Evolutionary conservation across 2,888 invertebrate genomes (phyloP).

Genomic region (Pterostichus niger): DNA sequence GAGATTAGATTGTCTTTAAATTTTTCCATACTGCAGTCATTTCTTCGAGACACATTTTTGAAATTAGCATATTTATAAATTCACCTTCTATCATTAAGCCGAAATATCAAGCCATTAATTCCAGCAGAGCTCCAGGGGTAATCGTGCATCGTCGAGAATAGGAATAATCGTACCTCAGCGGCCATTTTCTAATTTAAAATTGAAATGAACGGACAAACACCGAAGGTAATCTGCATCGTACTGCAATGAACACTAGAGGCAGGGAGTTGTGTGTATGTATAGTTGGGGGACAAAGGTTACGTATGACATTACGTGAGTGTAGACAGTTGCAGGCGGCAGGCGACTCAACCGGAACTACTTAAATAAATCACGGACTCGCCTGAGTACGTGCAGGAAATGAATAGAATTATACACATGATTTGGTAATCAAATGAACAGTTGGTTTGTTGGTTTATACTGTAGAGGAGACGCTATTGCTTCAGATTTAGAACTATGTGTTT

Average conservation of each 20-base stretch:
- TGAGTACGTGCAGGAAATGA: conserved; percentile 49
- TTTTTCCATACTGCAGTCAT: too few relatives aligned
- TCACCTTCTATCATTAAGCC: conserved; percentile 41
- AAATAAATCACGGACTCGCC: conserved; percentile 47
- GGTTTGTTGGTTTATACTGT: too few relatives aligned
- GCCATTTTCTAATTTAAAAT: conserved; percentile 38
- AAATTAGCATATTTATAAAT: conserved; percentile 40
- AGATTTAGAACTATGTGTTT: too few relatives aligned
- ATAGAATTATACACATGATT: conserved; percentile 64
- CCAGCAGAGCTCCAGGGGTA: not conserved
- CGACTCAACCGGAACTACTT: conserved; percentile 30
- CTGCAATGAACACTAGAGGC: not conserved
- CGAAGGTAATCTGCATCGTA: conserved; percentile 20
- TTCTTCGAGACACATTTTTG: not conserved
- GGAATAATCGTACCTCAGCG: not conserved
- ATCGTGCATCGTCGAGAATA: not conserved
- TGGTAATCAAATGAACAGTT: conserved; percentile 62
- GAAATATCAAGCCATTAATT: conserved; percentile 33
- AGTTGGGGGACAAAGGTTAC: conserved; percentile 38
- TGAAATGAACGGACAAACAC: conserved; percentile 19
- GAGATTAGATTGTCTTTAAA: too few relatives aligned
- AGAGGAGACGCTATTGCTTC: too few relatives aligned
- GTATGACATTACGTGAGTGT: conserved; percentile 32
- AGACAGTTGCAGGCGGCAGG: not conserved
- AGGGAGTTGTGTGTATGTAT: not conserved